Evolutionary conservation across 2,113 vertebrate species (phyloP).

Genomic region (Lamprologus sp.): DNA sequence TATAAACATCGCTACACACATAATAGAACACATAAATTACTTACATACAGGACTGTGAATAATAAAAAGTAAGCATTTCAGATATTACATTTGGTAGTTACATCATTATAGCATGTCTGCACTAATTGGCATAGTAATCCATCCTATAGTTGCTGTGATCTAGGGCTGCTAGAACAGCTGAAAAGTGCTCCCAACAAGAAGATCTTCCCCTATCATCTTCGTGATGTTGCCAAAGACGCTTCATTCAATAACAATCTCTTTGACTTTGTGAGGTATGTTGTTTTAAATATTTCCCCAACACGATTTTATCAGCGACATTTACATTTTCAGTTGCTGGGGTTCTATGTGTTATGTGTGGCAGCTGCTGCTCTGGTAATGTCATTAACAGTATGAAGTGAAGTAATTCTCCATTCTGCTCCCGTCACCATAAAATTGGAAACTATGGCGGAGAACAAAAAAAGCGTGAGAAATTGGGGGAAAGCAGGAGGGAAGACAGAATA

Average conservation of each 20-base stretch:
- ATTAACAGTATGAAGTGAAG: constrained; percentile 9
- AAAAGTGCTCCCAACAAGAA: not conserved
- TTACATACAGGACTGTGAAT: not conserved
- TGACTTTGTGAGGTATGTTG: not conserved
- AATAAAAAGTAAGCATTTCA: not conserved
- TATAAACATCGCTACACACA: not conserved
- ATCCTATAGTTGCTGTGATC: not conserved
- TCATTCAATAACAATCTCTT: not conserved
- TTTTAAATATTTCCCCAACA: not conserved
- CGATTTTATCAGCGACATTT: not conserved
- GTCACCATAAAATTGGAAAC: constrained; percentile 5
- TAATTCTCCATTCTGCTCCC: constrained; percentile 8
- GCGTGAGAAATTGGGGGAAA: constrained; percentile 8
- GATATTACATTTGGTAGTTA: not conserved
- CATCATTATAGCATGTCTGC: not conserved
- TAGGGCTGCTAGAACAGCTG: not conserved
- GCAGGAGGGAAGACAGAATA: not conserved
- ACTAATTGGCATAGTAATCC: not conserved
- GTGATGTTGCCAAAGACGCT: not conserved
- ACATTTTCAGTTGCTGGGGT: not conserved
- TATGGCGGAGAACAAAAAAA: constrained; percentile 14
- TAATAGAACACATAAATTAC: not conserved
- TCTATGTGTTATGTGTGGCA: not conserved
- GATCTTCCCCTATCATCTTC: not conserved
- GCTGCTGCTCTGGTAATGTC: not conserved